Base-by-base conservation (phyloP, 2,113 vertebrate species). In the Phyllostomus discolor region DNA sequence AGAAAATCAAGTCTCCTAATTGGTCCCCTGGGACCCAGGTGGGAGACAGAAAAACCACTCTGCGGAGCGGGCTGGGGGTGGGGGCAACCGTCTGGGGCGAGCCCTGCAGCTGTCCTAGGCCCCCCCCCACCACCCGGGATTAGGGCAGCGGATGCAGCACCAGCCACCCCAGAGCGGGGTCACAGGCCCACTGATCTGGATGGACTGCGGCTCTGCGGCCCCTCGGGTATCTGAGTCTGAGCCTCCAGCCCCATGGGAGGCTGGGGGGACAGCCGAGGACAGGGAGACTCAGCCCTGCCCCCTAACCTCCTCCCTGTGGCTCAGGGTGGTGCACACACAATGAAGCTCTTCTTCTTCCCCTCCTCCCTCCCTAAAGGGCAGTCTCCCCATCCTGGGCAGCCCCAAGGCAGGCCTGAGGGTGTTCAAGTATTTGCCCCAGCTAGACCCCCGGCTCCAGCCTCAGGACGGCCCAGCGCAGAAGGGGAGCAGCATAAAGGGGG, bases 1-100 rank as follows among this genome's bases (percentile, higher is more conserved):
- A 84, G n/a, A 81, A 88, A 94, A 91, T 17, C 17, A 43, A 48
- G 76, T 89, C 82, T 64, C 67, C 54, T 91, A 79, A 93, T 79
- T 82, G 82, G 88, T 70, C 95, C 48, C 59, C 76, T 64, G 94
- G 66, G 81, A 93, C 88, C 59, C 81, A 69, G 38, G 50, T 19
- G 52, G 90, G 88, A 43, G 57, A 73, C 33, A 76, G 76, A 90
- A 66, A 81, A 90, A 78, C 43, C 59, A 33, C 79, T 41, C 16
- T 6, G 33, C 11, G 10, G 33, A 28, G 12, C 7, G 28, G 84
- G 54, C 9, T 9, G 52, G 5, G 5, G 10, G 3, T 5, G 31
- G 72, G 41, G 17, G 24, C 10, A 11, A 59, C 31, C 1, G 0
- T 50, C n/a, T 7, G 5, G 33, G 48, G 10, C 0, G 10, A 31